Base-by-base conservation (phyloP, 2,113 vertebrate species). In the Romanogobio albipinnatus region DNA sequence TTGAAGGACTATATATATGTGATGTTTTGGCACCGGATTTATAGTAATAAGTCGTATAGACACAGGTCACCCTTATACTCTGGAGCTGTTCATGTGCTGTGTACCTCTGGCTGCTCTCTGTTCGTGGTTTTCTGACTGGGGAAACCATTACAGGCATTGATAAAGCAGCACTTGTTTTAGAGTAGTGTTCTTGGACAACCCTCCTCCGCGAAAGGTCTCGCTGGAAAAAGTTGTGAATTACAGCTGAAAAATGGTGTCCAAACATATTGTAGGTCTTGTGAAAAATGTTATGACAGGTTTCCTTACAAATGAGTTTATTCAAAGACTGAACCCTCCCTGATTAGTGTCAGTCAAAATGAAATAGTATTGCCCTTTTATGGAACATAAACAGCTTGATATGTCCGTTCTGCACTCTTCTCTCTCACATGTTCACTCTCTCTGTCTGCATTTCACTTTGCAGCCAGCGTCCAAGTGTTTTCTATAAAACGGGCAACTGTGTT, bases 81-180 rank as follows among this genome's bases (percentile, higher is more conserved):
- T 36, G 8, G 66, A 73, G 36, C 17, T 78, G 43, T 74, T 62
- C 83, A 47, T 77, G 64, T 39, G 5, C 84, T 73, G 71, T 33
- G 49, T 51, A 71, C 59, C 66, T 85, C 68, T 84, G 87, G 71
- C 85, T 76, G 78, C 36, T 79, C 6, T 79, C 59, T 85, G 86
- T 91, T 90, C 88, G 82, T 89, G 74, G 90, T 89, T 87, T 79
- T 89, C 88, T 89, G 82, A 49, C 85, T 85, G 85, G 59, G 85
- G 71, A 80, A 85, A 91, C 90, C 47, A n/a, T 84, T 91, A 86
- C 56, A 80, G 68, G 64, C 85, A 86, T 81, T 83, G 80, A 87
- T 90, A 83, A 92, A 90, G 90, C 87, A 89, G 73, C 74, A 84
- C 84, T 76, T 92, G 83, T 86, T 89, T 91, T 13, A 29, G 36